Percentiles rank a stretch among this genome's conserved stretches.
Conservation (phyloP, 2,888 invertebrate genomes). For the Dicranocentrus wangi region DNA sequence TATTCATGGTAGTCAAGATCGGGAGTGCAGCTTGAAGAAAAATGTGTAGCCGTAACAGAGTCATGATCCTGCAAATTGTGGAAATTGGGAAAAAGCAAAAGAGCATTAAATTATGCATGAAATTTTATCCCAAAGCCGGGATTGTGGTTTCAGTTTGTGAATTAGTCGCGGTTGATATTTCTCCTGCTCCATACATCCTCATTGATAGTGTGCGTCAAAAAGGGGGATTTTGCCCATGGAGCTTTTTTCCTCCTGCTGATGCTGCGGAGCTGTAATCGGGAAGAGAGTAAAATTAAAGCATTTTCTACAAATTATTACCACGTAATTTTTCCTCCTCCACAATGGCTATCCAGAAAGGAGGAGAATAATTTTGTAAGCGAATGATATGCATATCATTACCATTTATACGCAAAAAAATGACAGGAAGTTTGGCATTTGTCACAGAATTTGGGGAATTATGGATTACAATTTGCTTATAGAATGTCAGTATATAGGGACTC, state of each 20-base stretch:
- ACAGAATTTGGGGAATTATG: conserved; percentile 40
- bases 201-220: no score
- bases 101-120: conserved; percentile 67
- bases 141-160: conserved; percentile 61
- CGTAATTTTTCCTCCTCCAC: background rate
- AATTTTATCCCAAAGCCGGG: conserved; percentile 59
- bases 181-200: no score
- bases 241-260: no score
- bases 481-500: no score
- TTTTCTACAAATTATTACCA: background rate
- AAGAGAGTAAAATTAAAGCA: background rate
- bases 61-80: conserved; percentile 55
- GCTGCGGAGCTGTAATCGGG: no score
- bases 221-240: no score
- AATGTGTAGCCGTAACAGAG: conserved; percentile 31
- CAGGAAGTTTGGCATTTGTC: conserved; percentile 56
- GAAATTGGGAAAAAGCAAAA: conserved; percentile 56
- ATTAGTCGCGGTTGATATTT: conserved; percentile 47
- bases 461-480: background rate
- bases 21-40: no score
- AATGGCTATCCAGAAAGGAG: conserved; percentile 22
- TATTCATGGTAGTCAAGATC: no score
- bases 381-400: conserved; percentile 28
- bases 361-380: background rate
- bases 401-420: conserved; percentile 30